Conservation (phyloP, 2,797 vertebrate genomes). For the Leptoclinus maculatus region DNA sequence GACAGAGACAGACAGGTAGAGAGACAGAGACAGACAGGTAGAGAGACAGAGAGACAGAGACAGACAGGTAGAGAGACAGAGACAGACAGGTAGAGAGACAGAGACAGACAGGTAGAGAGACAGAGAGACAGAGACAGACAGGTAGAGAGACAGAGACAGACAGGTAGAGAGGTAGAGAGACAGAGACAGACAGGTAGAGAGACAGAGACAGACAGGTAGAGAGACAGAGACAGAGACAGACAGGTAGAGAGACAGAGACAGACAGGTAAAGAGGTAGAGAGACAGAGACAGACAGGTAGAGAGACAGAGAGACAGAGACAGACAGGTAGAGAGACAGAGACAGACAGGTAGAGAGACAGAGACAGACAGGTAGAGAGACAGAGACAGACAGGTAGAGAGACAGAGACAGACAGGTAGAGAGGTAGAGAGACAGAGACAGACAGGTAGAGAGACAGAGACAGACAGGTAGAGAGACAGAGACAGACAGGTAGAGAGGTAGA, state of each 20-base stretch:
- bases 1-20: too few relatives aligned
- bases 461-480: background rate
- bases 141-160: background rate
- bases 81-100: too few relatives aligned
- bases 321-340: background rate
- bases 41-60: too few relatives aligned
- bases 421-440: too few relatives aligned
- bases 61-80: conserved; percentile 1
- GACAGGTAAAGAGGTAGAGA: conserved; percentile 1
- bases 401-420: too few relatives aligned
- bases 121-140: conserved; percentile 1
- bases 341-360: background rate
- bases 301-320: too few relatives aligned
- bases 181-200: too few relatives aligned
- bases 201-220: too few relatives aligned
- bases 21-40: conserved; percentile 5
- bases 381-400: too few relatives aligned
- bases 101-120: too few relatives aligned
- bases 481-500: conserved; percentile 1
- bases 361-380: background rate
- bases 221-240: background rate
- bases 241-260: background rate
- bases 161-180: background rate
- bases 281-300: too few relatives aligned
- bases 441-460: too few relatives aligned